Conservation (phyloP, 2,797 vertebrate species). For the Spinibarbus caldwelli region DNA sequence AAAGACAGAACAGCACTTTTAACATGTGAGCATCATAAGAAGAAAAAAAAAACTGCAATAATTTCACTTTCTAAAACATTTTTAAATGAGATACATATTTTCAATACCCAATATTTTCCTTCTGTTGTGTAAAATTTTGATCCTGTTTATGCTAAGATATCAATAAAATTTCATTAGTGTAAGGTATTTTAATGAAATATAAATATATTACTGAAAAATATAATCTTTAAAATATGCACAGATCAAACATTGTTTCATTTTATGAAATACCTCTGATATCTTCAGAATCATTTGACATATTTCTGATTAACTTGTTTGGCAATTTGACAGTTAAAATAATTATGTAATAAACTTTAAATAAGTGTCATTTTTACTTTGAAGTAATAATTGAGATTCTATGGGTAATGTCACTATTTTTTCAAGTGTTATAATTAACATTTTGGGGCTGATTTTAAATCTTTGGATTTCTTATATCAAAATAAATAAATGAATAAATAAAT, state of each 20-base stretch:
- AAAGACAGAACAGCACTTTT: slow-evolving; percentile 11
- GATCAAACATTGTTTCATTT: background rate
- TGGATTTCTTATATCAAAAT: background rate
- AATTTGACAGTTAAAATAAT: background rate
- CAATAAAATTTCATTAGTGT: background rate
- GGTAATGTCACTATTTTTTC: background rate
- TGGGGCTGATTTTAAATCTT: background rate
- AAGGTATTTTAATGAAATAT: background rate
- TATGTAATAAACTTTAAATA: background rate
- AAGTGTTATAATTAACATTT: background rate
- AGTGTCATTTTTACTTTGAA: background rate
- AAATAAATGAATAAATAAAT: no score
- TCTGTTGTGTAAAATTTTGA: background rate
- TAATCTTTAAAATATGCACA: background rate
- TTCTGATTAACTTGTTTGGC: background rate
- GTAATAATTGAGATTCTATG: background rate
- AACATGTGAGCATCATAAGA: background rate
- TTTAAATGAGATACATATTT: background rate
- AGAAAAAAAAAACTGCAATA: background rate
- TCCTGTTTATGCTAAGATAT: no score
- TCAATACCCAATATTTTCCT: background rate
- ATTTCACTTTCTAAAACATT: background rate
- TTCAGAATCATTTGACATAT: background rate
- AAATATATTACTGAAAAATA: background rate
- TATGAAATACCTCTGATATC: background rate